A percentile compares a stretch with the other conserved stretches of the same genome.
Conservation (phyloP, 2,888 invertebrate genomes). For the Melanostoma mellinum region DNA sequence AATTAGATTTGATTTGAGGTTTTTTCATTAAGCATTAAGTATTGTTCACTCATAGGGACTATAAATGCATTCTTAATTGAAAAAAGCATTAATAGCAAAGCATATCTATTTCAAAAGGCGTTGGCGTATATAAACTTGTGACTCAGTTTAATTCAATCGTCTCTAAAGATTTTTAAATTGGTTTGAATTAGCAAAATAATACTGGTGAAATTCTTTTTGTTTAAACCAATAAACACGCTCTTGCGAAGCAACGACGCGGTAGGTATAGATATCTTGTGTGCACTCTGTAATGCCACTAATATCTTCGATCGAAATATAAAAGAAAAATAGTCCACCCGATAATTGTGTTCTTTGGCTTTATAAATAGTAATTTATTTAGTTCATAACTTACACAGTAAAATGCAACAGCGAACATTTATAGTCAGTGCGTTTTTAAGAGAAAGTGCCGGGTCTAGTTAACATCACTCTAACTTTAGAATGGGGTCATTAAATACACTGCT, state of each 20-base stretch:
- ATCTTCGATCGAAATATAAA: no score
- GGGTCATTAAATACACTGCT: no score
- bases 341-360: no score
- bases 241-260: background rate
- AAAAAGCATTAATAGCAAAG: slow-evolving; percentile 18
- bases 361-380: no score
- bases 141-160: slow-evolving; percentile 9
- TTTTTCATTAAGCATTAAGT: slow-evolving; percentile 5
- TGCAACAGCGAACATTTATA: no score
- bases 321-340: no score
- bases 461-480: no score
- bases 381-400: no score
- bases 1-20: slow-evolving; percentile 39
- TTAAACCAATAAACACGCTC: background rate
- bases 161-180: slow-evolving; percentile 5
- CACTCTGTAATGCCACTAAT: no score
- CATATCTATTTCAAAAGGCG: slow-evolving; percentile 37
- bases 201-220: background rate
- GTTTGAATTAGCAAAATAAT: slow-evolving; percentile 4
- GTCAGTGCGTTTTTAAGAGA: no score
- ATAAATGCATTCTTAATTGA: slow-evolving; percentile 20
- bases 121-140: background rate
- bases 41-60: slow-evolving; percentile 20
- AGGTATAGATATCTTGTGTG: no score
- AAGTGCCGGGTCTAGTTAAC: no score